Percentiles rank a stretch among this genome's conserved stretches.
These are phyloP conservation scores for Cataglyphis cursor DNA, from an alignment of 2,888 invertebrate genomes.

Conservation along the genomic window DNA sequence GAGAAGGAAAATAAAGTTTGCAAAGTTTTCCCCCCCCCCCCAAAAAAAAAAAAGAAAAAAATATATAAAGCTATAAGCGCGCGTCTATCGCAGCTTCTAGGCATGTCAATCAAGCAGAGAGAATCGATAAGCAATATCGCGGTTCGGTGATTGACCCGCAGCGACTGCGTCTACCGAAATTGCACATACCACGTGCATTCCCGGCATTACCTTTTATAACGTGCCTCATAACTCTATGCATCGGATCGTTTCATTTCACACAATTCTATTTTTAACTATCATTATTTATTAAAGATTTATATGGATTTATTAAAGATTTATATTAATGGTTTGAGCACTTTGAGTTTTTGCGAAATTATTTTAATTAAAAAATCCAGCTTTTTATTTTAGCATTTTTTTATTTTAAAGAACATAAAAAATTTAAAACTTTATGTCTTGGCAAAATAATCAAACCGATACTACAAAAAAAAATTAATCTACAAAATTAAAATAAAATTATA, in stretches of 20 bases:
- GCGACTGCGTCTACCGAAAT: constrained; percentile 71
- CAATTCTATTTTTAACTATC: constrained; percentile 9
- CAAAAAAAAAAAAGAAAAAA: constrained; percentile 54
- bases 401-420: neutral
- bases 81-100: constrained; percentile 58
- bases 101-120: constrained; percentile 75
- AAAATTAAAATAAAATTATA: neutral
- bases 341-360: neutral
- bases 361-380: neutral
- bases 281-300: constrained; percentile 27
- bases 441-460: neutral
- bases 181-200: constrained; percentile 64
- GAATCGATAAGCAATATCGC: constrained; percentile 82
- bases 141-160: constrained; percentile 76
- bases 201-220: constrained; percentile 57
- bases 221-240: constrained; percentile 26
- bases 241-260: constrained; percentile 1
- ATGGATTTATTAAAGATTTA: constrained; percentile 9
- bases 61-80: constrained; percentile 49
- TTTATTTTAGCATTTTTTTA: neutral
- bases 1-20: constrained; percentile 37
- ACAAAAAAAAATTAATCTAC: neutral
- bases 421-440: neutral
- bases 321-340: neutral
- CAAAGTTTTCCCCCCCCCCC: constrained; percentile 31